A percentile compares a stretch with the other conserved stretches of the same genome.
These are phyloP conservation scores for Hystrix brachyura DNA, from an alignment of 2,113 vertebrate species.

Conservation along the genomic window DNA sequence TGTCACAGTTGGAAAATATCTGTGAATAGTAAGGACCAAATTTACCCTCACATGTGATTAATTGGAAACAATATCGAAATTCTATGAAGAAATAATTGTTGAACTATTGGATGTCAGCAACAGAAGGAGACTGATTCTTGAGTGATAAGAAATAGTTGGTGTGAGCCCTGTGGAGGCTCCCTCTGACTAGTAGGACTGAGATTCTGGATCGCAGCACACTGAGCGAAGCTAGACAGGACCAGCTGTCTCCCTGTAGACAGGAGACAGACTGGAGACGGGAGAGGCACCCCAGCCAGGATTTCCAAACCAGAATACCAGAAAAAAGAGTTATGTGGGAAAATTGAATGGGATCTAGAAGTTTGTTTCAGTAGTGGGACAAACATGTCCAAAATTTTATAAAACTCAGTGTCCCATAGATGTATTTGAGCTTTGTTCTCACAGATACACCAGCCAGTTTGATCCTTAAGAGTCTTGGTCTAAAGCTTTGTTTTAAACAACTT, in stretches of 20 bases:
- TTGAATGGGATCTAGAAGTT: neutral
- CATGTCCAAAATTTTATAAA: neutral
- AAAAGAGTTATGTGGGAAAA: neutral
- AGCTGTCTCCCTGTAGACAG: neutral
- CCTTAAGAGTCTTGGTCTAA: neutral
- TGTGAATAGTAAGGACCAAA: neutral
- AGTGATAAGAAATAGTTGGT: neutral
- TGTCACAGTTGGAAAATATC: neutral
- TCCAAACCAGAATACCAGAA: neutral
- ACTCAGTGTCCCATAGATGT: neutral
- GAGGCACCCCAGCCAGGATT: neutral
- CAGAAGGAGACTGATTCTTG: neutral
- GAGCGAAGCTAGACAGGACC: neutral
- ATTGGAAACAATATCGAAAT: neutral
- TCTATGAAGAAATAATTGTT: neutral
- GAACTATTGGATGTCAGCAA: neutral
- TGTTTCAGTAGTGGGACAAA: neutral
- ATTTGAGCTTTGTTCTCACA: slow-evolving; percentile 15
- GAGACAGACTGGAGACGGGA: neutral
- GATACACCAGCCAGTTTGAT: neutral
- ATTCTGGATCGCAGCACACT: neutral
- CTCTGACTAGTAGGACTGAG: no score
- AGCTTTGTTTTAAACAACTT: neutral
- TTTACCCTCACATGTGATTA: neutral
- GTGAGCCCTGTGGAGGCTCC: neutral